Conservation (phyloP, 2,797 vertebrate species). For the Tapirus indicus region DNA sequence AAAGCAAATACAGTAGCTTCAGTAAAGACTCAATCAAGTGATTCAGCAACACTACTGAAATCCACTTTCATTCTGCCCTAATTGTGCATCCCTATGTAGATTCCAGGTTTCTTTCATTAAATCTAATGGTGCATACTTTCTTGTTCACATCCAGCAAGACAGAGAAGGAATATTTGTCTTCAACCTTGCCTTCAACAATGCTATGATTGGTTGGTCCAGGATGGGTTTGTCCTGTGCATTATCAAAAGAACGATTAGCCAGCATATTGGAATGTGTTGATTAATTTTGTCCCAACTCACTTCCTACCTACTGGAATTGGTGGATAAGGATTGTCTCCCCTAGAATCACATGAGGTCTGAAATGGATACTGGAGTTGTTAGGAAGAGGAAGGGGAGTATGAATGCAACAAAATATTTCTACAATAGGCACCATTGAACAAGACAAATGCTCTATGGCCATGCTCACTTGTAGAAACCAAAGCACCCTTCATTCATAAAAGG, state of each 20-base stretch:
- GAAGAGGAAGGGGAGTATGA: background rate
- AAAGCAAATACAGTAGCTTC: background rate
- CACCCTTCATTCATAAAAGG: background rate
- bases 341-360: background rate
- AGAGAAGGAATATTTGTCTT: background rate
- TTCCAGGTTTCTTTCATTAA: background rate
- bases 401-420: background rate
- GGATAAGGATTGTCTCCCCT: background rate
- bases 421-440: background rate
- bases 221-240: background rate
- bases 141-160: background rate
- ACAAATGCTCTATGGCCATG: background rate
- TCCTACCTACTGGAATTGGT: background rate
- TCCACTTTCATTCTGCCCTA: background rate
- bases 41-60: background rate
- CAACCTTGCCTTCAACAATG: background rate
- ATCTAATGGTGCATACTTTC: accelerated
- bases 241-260: background rate
- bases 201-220: background rate
- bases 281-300: background rate
- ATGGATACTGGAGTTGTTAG: background rate
- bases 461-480: background rate
- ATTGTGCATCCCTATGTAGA: background rate
- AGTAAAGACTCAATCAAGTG: background rate
- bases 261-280: background rate